Base-by-base conservation (phyloP, 2,797 vertebrate species). In the Labeo calbasu region DNA sequence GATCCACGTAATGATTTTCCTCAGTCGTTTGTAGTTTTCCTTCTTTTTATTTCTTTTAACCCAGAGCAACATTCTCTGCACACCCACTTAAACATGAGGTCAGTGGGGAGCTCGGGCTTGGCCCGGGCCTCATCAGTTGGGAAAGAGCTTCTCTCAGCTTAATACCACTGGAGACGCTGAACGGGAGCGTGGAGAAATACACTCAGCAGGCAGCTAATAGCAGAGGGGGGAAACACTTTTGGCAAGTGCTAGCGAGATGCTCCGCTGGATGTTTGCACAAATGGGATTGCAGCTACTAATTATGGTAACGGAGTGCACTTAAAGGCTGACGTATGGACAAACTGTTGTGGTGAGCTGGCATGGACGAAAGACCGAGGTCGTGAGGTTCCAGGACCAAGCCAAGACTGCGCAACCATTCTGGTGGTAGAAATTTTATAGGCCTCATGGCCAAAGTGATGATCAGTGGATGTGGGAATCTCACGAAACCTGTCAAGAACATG, bases 301-400 rank as follows among this genome's bases (percentile, higher is more conserved):
- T 94, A 94, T 91, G 89, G 91, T 93, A 92, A 93, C 89, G 85
- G 90, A 61, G 88, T 88, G 86, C 90, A 91, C 88, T 92, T 91
- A 91, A 88, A 92, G 89, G 89, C 92, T 93, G 92, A 92, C 89
- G 89, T 93, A 88, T 84, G 87, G 92, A 92, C 90, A 91, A 92
- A 93, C 90, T 88, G 90, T 85, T 93, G 93, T 68, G 91, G 93
- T 90, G 85, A 87, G 88, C 85, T 68, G 73, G 90, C 73, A n/a
- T 40, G n/a, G 81, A 79, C 85, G 76, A 77, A 19, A 84, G 84
- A 83, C 48, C 70, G 88, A 92, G 92, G 92, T 93, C 90, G 90
- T 25, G 0, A 90, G 90, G 92, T 91, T 88, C 79, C 50, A 36
- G 50, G 57, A 10, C 77, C 77, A 78, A 80, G 87, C 87, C 77